Base-by-base conservation (phyloP, 2,797 vertebrate genomes). In the Pangasius krempfi region DNA sequence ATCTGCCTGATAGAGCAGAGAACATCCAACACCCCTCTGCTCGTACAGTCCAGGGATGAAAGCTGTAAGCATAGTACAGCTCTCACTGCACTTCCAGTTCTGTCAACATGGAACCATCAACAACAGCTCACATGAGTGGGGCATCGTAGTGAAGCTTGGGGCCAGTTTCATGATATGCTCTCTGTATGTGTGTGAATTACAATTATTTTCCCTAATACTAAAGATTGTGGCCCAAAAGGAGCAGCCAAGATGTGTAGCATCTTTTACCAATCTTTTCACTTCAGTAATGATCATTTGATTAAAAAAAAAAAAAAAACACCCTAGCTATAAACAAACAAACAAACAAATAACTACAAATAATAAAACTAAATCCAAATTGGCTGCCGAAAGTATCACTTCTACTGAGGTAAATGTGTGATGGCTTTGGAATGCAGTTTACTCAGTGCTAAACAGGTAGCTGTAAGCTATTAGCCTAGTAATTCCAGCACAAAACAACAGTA, bases 1-100 rank as follows among this genome's bases (percentile, higher is more conserved):
- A 70, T 84, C 86, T 87, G 70, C 72, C 25, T 79, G 25, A 37
- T 73, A 52, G 86, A 68, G 88, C 22, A 2, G 58, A 33, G 76
- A 84, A 75, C 84, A 84, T 58, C 88, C 40, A 87, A 87, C 68
- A 87, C 52, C 78, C 0, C 60, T 33, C 86, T 87, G 33, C 66
- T 91, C 44, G 73, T 33, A 40, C 5, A 40, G 78, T 60, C 84
- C 30, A 25, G 16, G 44, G 79, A 56, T 76, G 58, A 86, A 88
- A 44, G 50, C 85, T 82, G 37, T 56, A 22, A 12, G 33, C 72
- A 75, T 84, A 84, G 85, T 87, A 78, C 84, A 91, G 81, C 44
- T 60, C 84, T 68, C 62, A 50, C 56, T 66, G 20, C 82, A 30
- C 84, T 83, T 58, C 86, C 75, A 54, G 82, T 83, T 89, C 81